These are phyloP conservation scores for Phoxinus phoxinus DNA, from an alignment of 2,113 vertebrate genomes.

Conservation along the genomic window DNA sequence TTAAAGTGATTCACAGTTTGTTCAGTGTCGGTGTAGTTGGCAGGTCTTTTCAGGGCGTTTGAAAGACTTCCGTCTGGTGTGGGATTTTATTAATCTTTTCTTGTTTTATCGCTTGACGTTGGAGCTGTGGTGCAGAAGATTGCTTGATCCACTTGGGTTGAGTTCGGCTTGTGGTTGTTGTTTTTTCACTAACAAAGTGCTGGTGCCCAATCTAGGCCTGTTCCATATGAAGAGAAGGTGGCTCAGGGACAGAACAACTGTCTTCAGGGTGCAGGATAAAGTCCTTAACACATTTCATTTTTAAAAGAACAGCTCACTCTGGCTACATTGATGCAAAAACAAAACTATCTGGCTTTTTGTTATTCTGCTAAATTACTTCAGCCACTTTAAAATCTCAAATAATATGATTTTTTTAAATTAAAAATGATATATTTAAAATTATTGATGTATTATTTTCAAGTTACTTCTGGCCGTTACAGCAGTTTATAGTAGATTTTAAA, in stretches of 20 bases:
- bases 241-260: not conserved
- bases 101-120: not conserved
- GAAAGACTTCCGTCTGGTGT: not conserved
- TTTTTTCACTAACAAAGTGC: not conserved
- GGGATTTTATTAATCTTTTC: not conserved
- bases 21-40: conserved; percentile 10
- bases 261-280: no score
- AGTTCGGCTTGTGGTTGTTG: not conserved
- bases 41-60: not conserved
- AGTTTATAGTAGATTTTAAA: not conserved
- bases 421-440: not conserved
- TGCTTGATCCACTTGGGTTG: not conserved
- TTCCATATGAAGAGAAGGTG: not conserved
- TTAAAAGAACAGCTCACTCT: not conserved
- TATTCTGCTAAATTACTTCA: not conserved
- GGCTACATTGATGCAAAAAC: not conserved
- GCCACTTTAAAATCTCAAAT: not conserved
- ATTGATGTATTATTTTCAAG: not conserved
- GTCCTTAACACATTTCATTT: no score
- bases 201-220: not conserved
- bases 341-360: not conserved
- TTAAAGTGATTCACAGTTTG: conserved; percentile 19
- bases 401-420: not conserved
- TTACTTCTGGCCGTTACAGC: not conserved
- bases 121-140: not conserved